Percentiles rank a stretch among this genome's conserved stretches.
Evolutionary conservation across 2,113 vertebrate genomes (phyloP).

Genomic region (Gopherus evgoodei): DNA sequence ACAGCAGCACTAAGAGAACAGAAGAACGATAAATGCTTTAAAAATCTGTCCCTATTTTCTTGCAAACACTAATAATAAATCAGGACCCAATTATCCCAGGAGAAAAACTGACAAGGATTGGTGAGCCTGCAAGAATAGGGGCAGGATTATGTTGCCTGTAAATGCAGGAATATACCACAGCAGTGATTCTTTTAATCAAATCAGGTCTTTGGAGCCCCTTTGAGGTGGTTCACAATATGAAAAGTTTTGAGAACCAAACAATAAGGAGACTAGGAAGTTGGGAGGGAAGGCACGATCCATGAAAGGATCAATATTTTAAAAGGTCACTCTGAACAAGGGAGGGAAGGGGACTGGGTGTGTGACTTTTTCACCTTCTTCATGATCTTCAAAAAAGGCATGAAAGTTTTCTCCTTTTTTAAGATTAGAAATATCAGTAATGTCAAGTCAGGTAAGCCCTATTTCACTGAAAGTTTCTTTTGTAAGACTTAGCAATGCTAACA

Average conservation of each 20-base stretch:
- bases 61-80: not conserved
- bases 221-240: not conserved
- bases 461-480: not conserved
- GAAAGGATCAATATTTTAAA: not conserved
- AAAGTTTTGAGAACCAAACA: not conserved
- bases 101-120: too few species aligned
- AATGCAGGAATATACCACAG: not conserved
- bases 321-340: not conserved
- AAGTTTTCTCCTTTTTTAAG: not conserved
- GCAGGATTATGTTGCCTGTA: not conserved
- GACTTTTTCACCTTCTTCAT: not conserved
- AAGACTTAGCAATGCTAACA: not conserved
- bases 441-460: constrained; percentile 4
- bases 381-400: not conserved
- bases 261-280: not conserved
- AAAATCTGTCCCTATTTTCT: not conserved
- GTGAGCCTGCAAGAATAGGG: not conserved
- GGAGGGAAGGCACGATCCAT: not conserved
- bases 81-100: not conserved
- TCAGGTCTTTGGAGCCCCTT: not conserved
- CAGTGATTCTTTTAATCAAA: not conserved
- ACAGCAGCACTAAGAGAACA: not conserved
- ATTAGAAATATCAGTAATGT: not conserved
- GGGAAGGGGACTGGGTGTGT: not conserved
- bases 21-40: not conserved